Base-by-base conservation (phyloP, 2,888 invertebrate species). In the Mylabris sibirica region DNA sequence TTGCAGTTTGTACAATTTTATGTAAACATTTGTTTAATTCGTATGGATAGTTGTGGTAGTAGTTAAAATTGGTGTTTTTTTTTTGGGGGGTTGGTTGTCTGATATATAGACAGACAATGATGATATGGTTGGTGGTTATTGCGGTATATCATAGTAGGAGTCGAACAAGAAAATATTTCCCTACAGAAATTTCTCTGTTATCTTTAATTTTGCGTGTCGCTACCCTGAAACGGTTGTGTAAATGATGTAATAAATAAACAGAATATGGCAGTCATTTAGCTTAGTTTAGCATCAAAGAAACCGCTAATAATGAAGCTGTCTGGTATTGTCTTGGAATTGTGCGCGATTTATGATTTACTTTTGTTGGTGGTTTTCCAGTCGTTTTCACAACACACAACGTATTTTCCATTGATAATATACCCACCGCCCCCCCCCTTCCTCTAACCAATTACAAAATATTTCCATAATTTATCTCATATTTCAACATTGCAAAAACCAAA, bases 11-110 rank as follows among this genome's bases (percentile, higher is more conserved):
- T 76, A 76, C 76, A 79, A 49, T 77, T 78, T 79, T 77, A 76
- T 74, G 77, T 78, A 79, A 80, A 80, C 77, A 80, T 73, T n/a
- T 72, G 76, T 71, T 78, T 76, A 76, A 78, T 77, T 76, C 65
- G 44, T 35, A 14, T n/a, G 11, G n/a, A n/a, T n/a, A n/a, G n/a
- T n/a, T n/a, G 2, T 30, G 30, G 30, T n/a, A n/a, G 11, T 20
- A 49, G 20, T 49, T 3, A 4, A 17, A 49, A 2, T 14, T 17
- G 44, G 44, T 49, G 20, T 49, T 20, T 49, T n/a, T n/a, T n/a
- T n/a, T n/a, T n/a, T n/a, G n/a, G n/a, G n/a, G n/a, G 41, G 41
- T 30, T 5, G 30, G 30, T 30, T 30, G 30, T 30, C 8, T 2
- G 30, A 30, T 30, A 2, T n/a, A 44, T n/a, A 5, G 41, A 44